Percentiles rank a stretch among this genome's conserved stretches.
Evolutionary conservation across 1,140 invertebrate genomes (phyloP).

Genomic region (Aphaenogaster floridana): DNA sequence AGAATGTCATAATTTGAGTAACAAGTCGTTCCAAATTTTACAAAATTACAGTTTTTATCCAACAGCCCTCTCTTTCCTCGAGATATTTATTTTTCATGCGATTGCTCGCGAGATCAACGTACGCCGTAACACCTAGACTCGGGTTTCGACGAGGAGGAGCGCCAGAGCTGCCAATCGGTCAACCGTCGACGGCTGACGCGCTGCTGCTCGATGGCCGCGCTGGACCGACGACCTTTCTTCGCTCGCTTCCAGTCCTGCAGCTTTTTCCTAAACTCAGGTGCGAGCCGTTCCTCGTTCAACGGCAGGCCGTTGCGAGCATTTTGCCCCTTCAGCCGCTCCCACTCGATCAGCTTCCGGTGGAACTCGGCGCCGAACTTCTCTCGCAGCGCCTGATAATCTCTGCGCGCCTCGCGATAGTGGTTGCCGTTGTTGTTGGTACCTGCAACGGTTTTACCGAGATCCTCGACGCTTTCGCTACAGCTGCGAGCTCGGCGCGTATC

Average conservation of each 20-base stretch:
- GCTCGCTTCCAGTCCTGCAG: slow-evolving; percentile 94
- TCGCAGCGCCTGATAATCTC: slow-evolving; percentile 89
- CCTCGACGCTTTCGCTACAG: slow-evolving; percentile 78
- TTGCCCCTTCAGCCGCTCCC: slow-evolving; percentile 88
- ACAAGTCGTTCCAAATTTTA: background rate
- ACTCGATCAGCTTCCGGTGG: slow-evolving; percentile 91
- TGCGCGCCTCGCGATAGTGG: slow-evolving; percentile 86
- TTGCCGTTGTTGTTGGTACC: slow-evolving; percentile 58
- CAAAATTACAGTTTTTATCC: background rate
- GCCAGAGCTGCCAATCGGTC: slow-evolving; percentile 91
- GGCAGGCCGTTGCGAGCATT: slow-evolving; percentile 67
- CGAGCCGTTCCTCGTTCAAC: slow-evolving; percentile 89
- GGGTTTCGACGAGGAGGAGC: slow-evolving; percentile 72
- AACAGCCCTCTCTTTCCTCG: background rate
- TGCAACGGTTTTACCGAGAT: slow-evolving; percentile 71
- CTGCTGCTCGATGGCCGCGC: slow-evolving; percentile 78
- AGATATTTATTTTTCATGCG: background rate
- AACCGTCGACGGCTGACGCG: slow-evolving; percentile 86
- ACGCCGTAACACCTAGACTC: slow-evolving; percentile 62
- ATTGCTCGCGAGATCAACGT: slow-evolving; percentile 30
- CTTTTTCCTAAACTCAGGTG: slow-evolving; percentile 93
- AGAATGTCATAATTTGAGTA: background rate
- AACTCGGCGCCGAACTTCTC: slow-evolving; percentile 91
- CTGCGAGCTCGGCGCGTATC: slow-evolving; percentile 64
- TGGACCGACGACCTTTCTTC: slow-evolving; percentile 87